Conservation (phyloP, 2,888 invertebrate species). For the Merodon equestris region DNA sequence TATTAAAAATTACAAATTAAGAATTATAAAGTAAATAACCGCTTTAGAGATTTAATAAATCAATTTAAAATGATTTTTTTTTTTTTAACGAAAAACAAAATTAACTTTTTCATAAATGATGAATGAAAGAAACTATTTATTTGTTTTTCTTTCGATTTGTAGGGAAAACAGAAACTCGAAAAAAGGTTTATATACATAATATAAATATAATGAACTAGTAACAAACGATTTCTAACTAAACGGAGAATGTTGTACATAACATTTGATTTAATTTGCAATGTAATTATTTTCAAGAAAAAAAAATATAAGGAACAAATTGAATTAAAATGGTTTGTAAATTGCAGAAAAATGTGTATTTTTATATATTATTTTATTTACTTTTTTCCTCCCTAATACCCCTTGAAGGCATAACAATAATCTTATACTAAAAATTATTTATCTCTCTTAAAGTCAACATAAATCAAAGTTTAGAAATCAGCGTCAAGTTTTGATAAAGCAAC, state of each 20-base stretch:
- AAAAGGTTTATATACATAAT: conserved; percentile 53
- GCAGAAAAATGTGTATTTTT: conserved; percentile 2
- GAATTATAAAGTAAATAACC: conserved; percentile 70
- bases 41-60: conserved; percentile 72
- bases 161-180: conserved; percentile 44
- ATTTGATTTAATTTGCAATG: conserved; percentile 43
- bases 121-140: conserved; percentile 61
- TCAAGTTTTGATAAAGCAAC: too few relatives aligned
- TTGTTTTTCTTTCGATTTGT: conserved; percentile 45
- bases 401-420: conserved; percentile 26
- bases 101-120: too few relatives aligned
- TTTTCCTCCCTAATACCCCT: conserved; percentile 6
- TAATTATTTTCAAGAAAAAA: conserved; percentile 1
- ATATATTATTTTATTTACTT: conserved; percentile 1
- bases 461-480: too few relatives aligned
- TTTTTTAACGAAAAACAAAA: conserved; percentile 59
- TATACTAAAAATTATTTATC: background rate
- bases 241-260: conserved; percentile 45
- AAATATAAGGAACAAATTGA: background rate
- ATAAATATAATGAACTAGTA: conserved; percentile 51
- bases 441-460: background rate
- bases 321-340: conserved; percentile 25
- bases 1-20: conserved; percentile 62
- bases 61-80: conserved; percentile 61
- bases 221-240: conserved; percentile 58